A percentile compares a stretch with the other conserved stretches of the same genome.
Evolutionary conservation across 2,797 vertebrate species (phyloP).

Genomic region (Megalops cyprinoides): DNA sequence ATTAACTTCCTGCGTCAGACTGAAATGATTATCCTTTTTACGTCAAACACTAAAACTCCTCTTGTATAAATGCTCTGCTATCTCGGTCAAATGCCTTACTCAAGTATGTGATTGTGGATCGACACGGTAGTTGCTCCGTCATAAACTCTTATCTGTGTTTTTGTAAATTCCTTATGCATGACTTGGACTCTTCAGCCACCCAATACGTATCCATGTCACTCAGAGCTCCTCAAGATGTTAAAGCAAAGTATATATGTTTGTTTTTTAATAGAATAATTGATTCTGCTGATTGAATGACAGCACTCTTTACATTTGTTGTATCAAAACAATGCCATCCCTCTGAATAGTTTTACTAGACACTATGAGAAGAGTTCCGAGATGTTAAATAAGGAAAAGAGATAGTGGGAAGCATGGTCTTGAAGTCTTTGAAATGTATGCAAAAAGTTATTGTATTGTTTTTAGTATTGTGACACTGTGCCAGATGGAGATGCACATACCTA

Average conservation of each 20-base stretch:
- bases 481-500: no score
- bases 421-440: no score
- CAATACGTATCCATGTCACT: conserved; percentile 13
- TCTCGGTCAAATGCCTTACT: conserved; percentile 22
- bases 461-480: no score
- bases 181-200: not conserved
- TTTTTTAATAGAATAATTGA: not conserved
- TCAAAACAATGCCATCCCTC: conserved; percentile 30
- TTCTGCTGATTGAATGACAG: not conserved
- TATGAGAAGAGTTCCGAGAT: no score
- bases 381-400: no score
- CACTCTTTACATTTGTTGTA: conserved; percentile 1
- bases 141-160: conserved; percentile 44
- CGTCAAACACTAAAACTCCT: not conserved
- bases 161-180: conserved; percentile 20
- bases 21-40: not conserved
- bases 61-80: conserved; percentile 19
- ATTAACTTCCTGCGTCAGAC: not conserved
- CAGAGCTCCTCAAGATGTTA: conserved; percentile 4
- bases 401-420: no score
- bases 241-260: not conserved
- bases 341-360: conserved; percentile 38
- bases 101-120: conserved; percentile 23
- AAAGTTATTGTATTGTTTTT: no score
- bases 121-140: conserved; percentile 28